Conservation (phyloP, 1,140 invertebrate species). For the Chymomyza costata region DNA sequence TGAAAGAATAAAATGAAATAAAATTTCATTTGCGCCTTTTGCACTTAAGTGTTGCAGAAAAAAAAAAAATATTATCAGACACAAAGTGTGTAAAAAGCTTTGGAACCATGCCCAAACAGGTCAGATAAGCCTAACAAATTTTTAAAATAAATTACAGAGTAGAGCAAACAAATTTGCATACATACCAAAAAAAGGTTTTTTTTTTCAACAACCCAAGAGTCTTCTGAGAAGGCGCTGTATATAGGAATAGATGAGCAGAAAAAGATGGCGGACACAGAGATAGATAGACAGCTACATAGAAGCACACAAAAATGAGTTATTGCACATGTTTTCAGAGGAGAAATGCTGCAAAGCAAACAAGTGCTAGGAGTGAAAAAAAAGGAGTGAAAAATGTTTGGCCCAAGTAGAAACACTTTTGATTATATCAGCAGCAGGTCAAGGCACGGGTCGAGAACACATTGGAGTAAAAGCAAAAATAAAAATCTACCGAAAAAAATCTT, state of each 20-base stretch:
- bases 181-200: slow-evolving; percentile 36
- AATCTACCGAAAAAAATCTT: slow-evolving; percentile 52
- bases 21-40: slow-evolving; percentile 45
- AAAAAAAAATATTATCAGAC: slow-evolving; percentile 18
- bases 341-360: neutral
- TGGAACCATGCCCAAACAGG: slow-evolving; percentile 25
- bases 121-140: slow-evolving; percentile 71
- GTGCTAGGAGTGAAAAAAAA: neutral
- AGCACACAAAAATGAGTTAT: slow-evolving; percentile 62
- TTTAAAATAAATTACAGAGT: slow-evolving; percentile 72
- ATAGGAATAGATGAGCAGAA: too few species aligned
- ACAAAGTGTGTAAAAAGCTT: slow-evolving; percentile 39
- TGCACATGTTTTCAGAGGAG: slow-evolving; percentile 45
- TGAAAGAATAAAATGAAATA: slow-evolving; percentile 51
- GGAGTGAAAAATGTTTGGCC: neutral
- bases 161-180: slow-evolving; percentile 71
- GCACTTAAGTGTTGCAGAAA: too few species aligned
- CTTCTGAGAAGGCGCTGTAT: too few species aligned
- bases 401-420: slow-evolving; percentile 62
- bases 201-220: slow-evolving; percentile 53
- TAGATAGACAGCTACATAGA: neutral
- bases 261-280: too few species aligned
- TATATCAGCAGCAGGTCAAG: slow-evolving; percentile 48
- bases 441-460: slow-evolving; percentile 22
- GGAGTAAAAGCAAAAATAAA: slow-evolving; percentile 27